Evolutionary conservation across 2,888 invertebrate genomes (phyloP), one percentile per base, ranked within the genome.

Genomic region (Pyrrhia umbra): DNA sequence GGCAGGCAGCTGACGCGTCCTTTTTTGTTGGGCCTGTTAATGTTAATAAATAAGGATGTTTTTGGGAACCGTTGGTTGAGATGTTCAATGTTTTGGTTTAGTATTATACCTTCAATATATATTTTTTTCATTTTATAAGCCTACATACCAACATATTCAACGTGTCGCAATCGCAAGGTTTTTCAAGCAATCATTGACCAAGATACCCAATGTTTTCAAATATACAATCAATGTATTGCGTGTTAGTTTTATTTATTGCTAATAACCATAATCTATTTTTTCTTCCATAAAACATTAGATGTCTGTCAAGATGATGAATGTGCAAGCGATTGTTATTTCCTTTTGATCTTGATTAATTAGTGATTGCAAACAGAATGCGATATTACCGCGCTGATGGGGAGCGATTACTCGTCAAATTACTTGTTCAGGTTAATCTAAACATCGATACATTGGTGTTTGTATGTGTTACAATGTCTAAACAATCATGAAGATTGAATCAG

Each of bases 331-430:
- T 90, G 88, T 91, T 88, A 83, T 87, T 87, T 85, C 87, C 75
- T 87, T 92, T 91, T 91, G 90, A 92, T 92, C 89, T 90, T 92
- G 92, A 92, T 92, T 93, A 92, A 92, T 92, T 91, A 91, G 88
- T 80, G 84, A 89, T 90, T 75, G 87, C 90, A 93, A 92, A 93
- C 91, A 88, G 93, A 93, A 93, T 93, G 85, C 85, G 88, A 89
- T 89, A 92, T 92, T 87, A 89, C 86, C 6, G 23, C 81, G 75
- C 74, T 83, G 81, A 78, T 82, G 81, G 80, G 70, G 70, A 65
- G 85, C 85, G 86, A 90, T 89, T 90, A 89, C 83, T 81, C 83
- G 82, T 71, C 78, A 77, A 76, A 82, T 79, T 72, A 51, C 71
- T 69, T 67, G 71, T 59, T 68, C 58, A 54, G 18, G 59, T 61